These are phyloP conservation scores for Triplophysa dalaica DNA, from an alignment of 2,113 vertebrate species.

Conservation along the genomic window DNA sequence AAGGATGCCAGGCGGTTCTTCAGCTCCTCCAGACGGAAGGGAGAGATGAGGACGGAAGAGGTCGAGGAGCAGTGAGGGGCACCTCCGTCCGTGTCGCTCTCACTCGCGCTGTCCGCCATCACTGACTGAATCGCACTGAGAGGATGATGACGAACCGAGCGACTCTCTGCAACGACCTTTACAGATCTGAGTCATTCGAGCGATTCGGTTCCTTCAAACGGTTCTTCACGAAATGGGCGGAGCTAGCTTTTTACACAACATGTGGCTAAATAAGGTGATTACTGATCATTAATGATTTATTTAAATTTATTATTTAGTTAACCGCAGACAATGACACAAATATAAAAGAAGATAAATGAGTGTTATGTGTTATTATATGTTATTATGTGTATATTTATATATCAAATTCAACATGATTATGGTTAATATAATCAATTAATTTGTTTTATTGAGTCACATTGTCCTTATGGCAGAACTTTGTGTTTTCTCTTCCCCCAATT, in stretches of 20 bases:
- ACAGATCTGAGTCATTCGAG: neutral
- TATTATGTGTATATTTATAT: too few relatives aligned
- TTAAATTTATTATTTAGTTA: too few relatives aligned
- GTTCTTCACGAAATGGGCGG: neutral
- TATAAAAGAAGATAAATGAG: too few relatives aligned
- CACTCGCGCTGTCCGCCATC: slow-evolving; percentile 83
- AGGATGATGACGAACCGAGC: neutral
- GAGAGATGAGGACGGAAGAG: slow-evolving; percentile 75
- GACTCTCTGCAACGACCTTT: slow-evolving; percentile 13
- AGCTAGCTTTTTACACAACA: neutral
- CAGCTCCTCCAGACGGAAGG: slow-evolving; percentile 83
- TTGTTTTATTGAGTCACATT: neutral
- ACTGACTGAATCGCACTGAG: slow-evolving; percentile 15
- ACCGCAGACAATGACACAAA: too few relatives aligned
- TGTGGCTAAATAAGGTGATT: too few relatives aligned
- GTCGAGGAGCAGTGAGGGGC: slow-evolving; percentile 58
- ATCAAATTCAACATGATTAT: too few relatives aligned
- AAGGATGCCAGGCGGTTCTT: slow-evolving; percentile 82
- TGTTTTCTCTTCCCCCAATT: too few relatives aligned
- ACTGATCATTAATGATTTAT: neutral
- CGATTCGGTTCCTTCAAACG: neutral
- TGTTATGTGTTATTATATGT: too few relatives aligned
- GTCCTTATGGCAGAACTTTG: neutral
- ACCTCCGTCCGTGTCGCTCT: slow-evolving; percentile 81
- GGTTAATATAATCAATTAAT: too few relatives aligned